phyloP scores from a whole-genome alignment of 2,113 vertebrate genomes.

The Tyrannus savana region DNA sequence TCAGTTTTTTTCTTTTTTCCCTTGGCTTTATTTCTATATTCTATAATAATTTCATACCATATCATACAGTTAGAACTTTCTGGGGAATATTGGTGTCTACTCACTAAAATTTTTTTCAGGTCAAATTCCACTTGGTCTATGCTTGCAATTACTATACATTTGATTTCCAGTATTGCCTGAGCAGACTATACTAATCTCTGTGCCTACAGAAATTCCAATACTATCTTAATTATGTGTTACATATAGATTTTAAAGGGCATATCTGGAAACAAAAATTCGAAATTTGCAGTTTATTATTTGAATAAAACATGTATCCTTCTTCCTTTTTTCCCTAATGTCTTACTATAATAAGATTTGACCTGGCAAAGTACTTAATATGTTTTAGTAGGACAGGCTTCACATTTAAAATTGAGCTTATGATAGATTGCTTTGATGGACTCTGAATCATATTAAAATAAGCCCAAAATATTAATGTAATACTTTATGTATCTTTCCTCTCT shows the following conservation, averaged over 20 bases:
- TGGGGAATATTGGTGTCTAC: not conserved
- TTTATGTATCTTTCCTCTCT: conserved; percentile 10
- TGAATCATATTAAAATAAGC: conserved; percentile 14
- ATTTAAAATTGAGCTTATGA: not conserved
- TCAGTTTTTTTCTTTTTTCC: not conserved
- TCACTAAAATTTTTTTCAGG: not conserved
- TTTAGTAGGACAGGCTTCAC: not conserved
- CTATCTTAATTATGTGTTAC: not conserved
- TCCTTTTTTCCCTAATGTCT: not conserved
- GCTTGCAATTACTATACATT: not conserved
- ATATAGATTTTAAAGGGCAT: not conserved
- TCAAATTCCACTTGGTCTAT: not conserved
- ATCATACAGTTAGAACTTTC: not conserved
- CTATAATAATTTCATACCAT: not conserved
- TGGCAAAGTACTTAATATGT: not conserved
- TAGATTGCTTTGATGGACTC: not conserved
- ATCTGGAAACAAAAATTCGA: not conserved
- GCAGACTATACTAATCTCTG: not conserved
- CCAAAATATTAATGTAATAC: not conserved
- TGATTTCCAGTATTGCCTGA: not conserved
- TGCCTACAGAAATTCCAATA: not conserved
- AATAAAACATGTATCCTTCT: not conserved
- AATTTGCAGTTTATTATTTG: not conserved
- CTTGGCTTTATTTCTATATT: not conserved
- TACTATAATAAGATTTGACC: not conserved